phyloP scores from a whole-genome alignment of 2,888 invertebrate species.

The Sarcophaga subvicina region DNA sequence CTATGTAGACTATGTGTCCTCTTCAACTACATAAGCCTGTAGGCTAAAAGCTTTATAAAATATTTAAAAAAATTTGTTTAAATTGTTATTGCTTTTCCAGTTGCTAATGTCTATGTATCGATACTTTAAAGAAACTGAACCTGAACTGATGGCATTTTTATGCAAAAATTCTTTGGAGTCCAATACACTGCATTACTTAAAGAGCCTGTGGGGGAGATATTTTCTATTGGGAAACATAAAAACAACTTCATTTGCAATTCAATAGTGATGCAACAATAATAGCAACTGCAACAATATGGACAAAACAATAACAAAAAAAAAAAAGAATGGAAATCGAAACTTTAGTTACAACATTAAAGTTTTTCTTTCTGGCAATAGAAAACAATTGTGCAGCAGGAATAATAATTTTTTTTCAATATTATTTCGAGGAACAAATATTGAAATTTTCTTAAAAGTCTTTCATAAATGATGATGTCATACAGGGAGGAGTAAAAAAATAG shows the following conservation, averaged over 20 bases:
- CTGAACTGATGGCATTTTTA: neutral
- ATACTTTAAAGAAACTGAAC: neutral
- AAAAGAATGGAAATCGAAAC: constrained; percentile 36
- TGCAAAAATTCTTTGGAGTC: constrained; percentile 12
- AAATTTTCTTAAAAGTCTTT: no score
- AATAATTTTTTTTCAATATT: constrained; percentile 57
- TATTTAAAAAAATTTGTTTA: no score
- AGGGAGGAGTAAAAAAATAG: no score
- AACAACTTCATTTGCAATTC: constrained; percentile 60
- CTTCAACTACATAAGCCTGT: neutral
- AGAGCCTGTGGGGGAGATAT: constrained; percentile 20
- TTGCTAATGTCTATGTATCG: neutral
- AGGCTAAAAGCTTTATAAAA: no score
- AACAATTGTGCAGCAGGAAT: constrained; percentile 21
- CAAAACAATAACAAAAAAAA: neutral
- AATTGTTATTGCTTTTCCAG: no score
- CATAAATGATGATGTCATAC: no score
- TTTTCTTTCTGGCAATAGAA: constrained; percentile 13
- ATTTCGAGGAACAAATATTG: constrained; percentile 1
- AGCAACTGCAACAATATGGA: no score
- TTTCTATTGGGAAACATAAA: constrained; percentile 32
- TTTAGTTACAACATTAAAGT: constrained; percentile 54
- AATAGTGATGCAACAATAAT: constrained; percentile 9
- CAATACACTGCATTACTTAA: neutral
- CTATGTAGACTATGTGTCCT: neutral